Conservation (phyloP, 1,140 invertebrate species). For the Neodiprion virginianus region DNA sequence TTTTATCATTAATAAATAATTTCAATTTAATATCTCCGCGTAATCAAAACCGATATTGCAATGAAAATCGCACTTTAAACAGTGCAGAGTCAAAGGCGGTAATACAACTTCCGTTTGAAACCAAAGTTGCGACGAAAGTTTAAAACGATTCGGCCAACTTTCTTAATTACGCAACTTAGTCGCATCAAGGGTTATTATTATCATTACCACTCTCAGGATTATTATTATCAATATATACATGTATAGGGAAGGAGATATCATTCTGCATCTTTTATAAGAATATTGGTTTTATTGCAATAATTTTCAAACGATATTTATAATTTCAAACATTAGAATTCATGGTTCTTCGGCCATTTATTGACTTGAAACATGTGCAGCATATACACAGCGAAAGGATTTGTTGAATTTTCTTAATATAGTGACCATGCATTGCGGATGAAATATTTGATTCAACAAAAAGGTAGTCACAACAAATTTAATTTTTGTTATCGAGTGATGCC, state of each 20-base stretch:
- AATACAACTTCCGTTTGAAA: not conserved
- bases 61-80: slow-evolving; percentile 1
- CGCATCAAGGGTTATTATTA: not conserved
- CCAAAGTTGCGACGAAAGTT: not conserved
- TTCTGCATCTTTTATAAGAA: too few relatives aligned
- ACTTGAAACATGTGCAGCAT: too few relatives aligned
- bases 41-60: slow-evolving; percentile 3
- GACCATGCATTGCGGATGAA: too few relatives aligned
- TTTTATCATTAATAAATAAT: not conserved
- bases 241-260: not conserved
- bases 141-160: slow-evolving; percentile 7
- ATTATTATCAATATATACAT: not conserved
- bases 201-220: not conserved
- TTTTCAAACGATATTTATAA: too few relatives aligned
- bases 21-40: not conserved
- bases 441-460: too few relatives aligned
- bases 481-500: too few relatives aligned
- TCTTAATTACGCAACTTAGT: not conserved
- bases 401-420: too few relatives aligned
- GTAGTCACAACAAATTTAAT: too few relatives aligned
- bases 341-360: not conserved
- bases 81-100: not conserved
- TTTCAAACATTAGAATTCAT: too few relatives aligned
- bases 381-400: too few relatives aligned
- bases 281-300: too few relatives aligned